phyloP scores from a whole-genome alignment of 2,888 invertebrate species.

The Melipona bicolor region DNA sequence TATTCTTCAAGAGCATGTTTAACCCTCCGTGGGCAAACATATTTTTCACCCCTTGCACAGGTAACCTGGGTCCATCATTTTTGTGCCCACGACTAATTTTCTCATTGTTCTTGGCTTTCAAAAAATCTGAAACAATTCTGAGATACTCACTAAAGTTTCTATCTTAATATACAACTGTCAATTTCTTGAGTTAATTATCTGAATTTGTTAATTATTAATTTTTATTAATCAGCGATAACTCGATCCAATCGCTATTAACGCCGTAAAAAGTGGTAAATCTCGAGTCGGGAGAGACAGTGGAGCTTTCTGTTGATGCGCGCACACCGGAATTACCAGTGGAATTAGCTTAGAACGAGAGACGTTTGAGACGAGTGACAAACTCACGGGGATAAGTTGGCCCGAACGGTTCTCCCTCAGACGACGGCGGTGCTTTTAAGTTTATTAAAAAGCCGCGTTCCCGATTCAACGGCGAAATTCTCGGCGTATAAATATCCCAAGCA shows the following conservation, averaged over 20 bases:
- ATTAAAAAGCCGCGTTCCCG: constrained; percentile 23
- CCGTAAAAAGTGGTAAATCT: constrained; percentile 49
- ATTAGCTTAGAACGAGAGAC: constrained; percentile 33
- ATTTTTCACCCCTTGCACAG: too few species aligned
- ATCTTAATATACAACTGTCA: too few species aligned
- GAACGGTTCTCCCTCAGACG: background rate
- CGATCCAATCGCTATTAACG: constrained; percentile 4
- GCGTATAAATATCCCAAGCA: constrained; percentile 14
- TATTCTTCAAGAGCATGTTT: too few species aligned
- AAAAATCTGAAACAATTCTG: too few species aligned
- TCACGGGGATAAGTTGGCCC: background rate
- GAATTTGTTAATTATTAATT: too few species aligned
- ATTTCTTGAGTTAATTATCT: too few species aligned
- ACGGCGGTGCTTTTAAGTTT: constrained; percentile 6
- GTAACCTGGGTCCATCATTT: too few species aligned
- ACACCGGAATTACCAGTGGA: constrained; percentile 38
- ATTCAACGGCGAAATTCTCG: background rate
- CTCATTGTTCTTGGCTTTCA: too few species aligned
- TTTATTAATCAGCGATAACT: too few species aligned
- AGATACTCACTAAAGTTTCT: too few species aligned
- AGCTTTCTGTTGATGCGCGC: constrained; percentile 7
- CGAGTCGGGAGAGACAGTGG: constrained; percentile 15
- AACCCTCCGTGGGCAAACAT: too few species aligned
- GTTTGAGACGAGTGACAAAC: constrained; percentile 7
- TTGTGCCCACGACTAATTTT: too few species aligned